Percentiles rank a stretch among this genome's conserved stretches.
phyloP scores from a whole-genome alignment of 2,888 invertebrate species.

The Pseudococcus jackbeardsleyi region DNA sequence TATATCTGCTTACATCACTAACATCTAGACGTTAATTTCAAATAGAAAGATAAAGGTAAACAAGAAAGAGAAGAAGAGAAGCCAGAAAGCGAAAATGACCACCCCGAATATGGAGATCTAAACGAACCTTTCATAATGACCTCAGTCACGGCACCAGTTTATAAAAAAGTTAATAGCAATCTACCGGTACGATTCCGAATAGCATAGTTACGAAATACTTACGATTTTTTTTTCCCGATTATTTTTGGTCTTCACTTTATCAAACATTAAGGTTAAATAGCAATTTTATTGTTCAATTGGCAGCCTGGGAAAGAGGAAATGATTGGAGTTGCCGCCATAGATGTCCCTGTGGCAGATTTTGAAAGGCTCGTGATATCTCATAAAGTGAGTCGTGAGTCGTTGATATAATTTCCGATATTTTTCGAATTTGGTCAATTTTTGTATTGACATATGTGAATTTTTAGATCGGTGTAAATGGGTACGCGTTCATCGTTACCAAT shows the following conservation, averaged over 20 bases:
- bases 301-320: slow-evolving; percentile 70
- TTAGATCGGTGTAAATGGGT: slow-evolving; percentile 95
- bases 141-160: slow-evolving; percentile 93
- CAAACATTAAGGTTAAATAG: not conserved
- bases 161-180: slow-evolving; percentile 72
- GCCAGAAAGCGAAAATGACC: not conserved
- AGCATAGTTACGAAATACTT: not conserved
- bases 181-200: not conserved
- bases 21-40: not conserved
- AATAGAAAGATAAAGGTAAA: not conserved
- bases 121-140: slow-evolving; percentile 77
- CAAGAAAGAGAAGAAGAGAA: not conserved
- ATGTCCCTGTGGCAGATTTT: slow-evolving; percentile 93
- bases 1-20: no score
- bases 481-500: slow-evolving; percentile 96
- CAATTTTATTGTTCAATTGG: not conserved
- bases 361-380: slow-evolving; percentile 89
- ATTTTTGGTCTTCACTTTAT: no score
- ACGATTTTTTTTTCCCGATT: not conserved
- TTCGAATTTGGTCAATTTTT: not conserved
- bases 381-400: slow-evolving; percentile 77
- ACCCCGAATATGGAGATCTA: slow-evolving; percentile 28
- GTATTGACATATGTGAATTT: slow-evolving; percentile 67
- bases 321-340: slow-evolving; percentile 95
- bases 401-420: no score